Percentiles rank a stretch among this genome's conserved stretches.
Evolutionary conservation across 2,113 vertebrate genomes (phyloP).

Genomic region (Pimephales promelas): DNA sequence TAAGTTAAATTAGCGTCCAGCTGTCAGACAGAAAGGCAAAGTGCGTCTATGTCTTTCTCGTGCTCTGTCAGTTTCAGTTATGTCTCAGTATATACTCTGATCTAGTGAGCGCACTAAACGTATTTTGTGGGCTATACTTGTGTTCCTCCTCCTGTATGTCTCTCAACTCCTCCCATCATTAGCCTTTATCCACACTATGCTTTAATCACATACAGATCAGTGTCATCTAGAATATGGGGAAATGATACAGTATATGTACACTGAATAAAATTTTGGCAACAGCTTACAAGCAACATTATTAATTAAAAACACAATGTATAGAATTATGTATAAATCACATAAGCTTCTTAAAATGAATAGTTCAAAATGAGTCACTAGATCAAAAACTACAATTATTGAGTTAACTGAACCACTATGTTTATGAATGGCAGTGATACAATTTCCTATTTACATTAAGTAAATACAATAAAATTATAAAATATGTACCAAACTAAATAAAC

Average conservation of each 20-base stretch:
- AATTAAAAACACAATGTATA: too few relatives aligned
- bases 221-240: too few relatives aligned
- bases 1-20: not conserved
- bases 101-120: not conserved
- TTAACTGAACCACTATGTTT: too few relatives aligned
- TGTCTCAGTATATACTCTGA: constrained; percentile 2
- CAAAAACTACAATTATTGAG: too few relatives aligned
- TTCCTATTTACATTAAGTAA: too few relatives aligned
- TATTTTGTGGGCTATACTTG: not conserved
- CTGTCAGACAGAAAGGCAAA: not conserved
- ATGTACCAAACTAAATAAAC: not conserved
- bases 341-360: too few relatives aligned
- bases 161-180: constrained; percentile 24
- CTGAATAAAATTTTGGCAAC: too few relatives aligned
- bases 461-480: not conserved
- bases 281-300: too few relatives aligned
- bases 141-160: constrained; percentile 5
- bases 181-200: not conserved
- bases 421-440: too few relatives aligned
- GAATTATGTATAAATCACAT: too few relatives aligned
- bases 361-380: too few relatives aligned
- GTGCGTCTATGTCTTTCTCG: not conserved
- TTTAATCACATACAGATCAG: not conserved
- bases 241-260: too few relatives aligned
- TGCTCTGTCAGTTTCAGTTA: not conserved